Evolutionary conservation across 2,797 vertebrate genomes (phyloP).

Genomic region (Sebastiscus albofasciatus): DNA sequence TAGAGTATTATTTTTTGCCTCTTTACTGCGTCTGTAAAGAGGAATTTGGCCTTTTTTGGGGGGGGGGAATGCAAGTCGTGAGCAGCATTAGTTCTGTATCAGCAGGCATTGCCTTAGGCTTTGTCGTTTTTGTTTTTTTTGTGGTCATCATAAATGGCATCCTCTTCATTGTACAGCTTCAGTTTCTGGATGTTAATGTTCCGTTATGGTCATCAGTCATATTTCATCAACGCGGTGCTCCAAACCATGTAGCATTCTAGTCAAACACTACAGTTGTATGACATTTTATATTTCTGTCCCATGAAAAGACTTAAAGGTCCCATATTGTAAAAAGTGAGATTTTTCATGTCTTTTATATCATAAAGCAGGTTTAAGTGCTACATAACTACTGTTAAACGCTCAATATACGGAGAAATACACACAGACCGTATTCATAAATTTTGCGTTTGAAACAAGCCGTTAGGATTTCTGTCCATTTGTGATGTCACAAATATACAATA

Average conservation of each 20-base stretch:
- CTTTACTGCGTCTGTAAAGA: no score
- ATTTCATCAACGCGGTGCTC: neutral
- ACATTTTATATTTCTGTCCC: neutral
- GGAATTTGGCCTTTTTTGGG: neutral
- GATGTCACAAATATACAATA: no score
- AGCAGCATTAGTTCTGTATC: neutral
- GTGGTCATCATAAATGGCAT: neutral
- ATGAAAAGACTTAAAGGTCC: neutral
- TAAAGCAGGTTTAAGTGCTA: no score
- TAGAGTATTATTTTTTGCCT: neutral
- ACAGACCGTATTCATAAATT: no score
- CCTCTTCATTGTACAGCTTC: neutral
- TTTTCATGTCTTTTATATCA: no score
- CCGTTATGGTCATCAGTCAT: neutral
- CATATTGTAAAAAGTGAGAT: no score
- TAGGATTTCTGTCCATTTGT: no score
- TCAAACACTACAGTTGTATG: neutral
- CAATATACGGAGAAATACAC: accelerated
- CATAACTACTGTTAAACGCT: no score
- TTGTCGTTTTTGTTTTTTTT: neutral
- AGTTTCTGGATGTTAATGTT: neutral
- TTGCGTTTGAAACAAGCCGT: no score
- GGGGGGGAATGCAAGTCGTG: neutral
- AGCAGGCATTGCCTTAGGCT: neutral
- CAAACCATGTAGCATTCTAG: neutral